A percentile compares a stretch with the other conserved stretches of the same genome.
Conservation (phyloP, 2,113 vertebrate genomes). For the Falcunculus frontatus region DNA sequence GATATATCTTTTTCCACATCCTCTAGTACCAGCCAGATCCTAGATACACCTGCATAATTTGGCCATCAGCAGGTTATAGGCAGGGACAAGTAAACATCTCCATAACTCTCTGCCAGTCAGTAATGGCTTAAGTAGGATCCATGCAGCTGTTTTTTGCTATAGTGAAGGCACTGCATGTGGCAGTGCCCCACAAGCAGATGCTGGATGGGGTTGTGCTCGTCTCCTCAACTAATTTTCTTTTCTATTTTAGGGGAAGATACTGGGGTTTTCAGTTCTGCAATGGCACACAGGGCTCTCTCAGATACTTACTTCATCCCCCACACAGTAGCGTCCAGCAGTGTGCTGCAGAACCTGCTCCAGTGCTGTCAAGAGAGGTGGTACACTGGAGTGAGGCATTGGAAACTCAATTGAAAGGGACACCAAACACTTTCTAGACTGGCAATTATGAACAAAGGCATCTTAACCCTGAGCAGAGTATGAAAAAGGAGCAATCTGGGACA, state of each 20-base stretch:
- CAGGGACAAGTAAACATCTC: background rate
- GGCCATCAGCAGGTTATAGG: background rate
- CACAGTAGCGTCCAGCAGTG: constrained; percentile 85
- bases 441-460: background rate
- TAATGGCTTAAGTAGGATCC: background rate
- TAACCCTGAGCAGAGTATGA: background rate
- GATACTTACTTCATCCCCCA: constrained; percentile 86
- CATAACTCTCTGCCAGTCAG: background rate
- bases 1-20: background rate
- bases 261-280: background rate
- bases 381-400: background rate
- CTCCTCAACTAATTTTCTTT: background rate
- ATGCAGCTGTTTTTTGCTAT: background rate
- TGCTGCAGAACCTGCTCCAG: constrained; percentile 84
- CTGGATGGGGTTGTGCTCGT: background rate
- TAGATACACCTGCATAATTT: background rate
- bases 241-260: background rate
- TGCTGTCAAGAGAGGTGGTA: constrained; percentile 71
- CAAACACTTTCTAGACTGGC: background rate
- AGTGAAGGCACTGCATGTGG: background rate
- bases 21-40: background rate
- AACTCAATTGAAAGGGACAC: background rate
- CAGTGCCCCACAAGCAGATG: too few species aligned
- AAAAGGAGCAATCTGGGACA: background rate
- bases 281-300: background rate